phyloP scores from a whole-genome alignment of 37 sponge, comb jelly and placozoan genomes.

The Halisarca cf. caerulea region DNA sequence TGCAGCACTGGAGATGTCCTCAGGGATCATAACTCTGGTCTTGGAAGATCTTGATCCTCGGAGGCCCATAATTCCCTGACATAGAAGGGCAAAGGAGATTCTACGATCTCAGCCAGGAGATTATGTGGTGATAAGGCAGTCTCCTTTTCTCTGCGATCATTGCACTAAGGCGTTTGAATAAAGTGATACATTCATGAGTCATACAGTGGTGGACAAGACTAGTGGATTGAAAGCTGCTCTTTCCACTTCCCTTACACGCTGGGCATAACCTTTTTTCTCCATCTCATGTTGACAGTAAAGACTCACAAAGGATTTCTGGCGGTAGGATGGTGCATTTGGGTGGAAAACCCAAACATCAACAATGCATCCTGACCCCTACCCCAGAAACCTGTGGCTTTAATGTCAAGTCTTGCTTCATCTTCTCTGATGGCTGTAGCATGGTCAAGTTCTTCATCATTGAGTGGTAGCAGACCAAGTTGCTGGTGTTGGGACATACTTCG shows the following conservation, averaged over 20 bases:
- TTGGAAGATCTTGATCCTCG: neutral
- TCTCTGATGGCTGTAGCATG: neutral
- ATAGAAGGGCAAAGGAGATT: neutral
- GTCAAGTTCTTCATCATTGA: neutral
- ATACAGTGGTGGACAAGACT: neutral
- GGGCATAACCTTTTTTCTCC: neutral
- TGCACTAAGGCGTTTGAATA: neutral
- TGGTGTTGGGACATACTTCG: neutral
- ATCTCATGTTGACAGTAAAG: neutral
- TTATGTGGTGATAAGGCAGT: neutral
- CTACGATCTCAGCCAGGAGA: constrained; percentile 7
- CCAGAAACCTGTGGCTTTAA: constrained; percentile 3
- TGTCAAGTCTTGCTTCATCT: constrained; percentile 9
- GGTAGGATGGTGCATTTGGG: constrained; percentile 15
- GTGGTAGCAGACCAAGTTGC: neutral
- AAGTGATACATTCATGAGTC: neutral
- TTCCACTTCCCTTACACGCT: constrained; percentile 1
- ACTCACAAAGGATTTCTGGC: neutral
- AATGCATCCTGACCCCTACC: constrained; percentile 7
- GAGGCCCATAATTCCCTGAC: constrained; percentile 1
- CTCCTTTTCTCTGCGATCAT: neutral
- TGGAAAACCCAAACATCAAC: constrained; percentile 7
- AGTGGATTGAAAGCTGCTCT: neutral
- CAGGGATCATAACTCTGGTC: neutral
- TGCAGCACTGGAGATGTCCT: neutral